Base-by-base conservation (phyloP, 2,797 vertebrate genomes). In the Podargus strigoides region DNA sequence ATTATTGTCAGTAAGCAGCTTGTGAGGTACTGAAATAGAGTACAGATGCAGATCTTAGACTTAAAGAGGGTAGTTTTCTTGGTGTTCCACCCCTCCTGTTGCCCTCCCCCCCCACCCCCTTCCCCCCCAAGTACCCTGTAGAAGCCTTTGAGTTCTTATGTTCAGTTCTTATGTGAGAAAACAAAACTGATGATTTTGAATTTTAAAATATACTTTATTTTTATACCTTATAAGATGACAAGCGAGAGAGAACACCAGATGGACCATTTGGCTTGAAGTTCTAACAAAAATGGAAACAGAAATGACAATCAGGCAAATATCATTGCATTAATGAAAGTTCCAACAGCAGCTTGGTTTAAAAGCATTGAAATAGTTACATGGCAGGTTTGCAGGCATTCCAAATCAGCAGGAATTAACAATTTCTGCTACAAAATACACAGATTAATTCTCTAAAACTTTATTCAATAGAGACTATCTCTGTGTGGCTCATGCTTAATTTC, bases 241-340 rank as follows among this genome's bases (percentile, higher is more conserved):
- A 93, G 90, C 39, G 53, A 92, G 89, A 93, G 72, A 91, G 91
- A 87, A 97, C 95, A 83, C 94, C 97, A 97, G 96, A 97, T 97
- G 97, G 96, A 92, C 86, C 56, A 87, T 95, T 97, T 98, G 98
- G 96, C 96, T 97, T 89, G 42, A 87, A 66, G 59, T 97, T 95
- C 86, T 96, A 94, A 94, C 93, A 94, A 79, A 95, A 97, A 97
- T 91, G 69, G 92, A 97, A 94, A 95, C 32, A 69, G 82, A 93
- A 68, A 87, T 58, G 95, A 95, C 90, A 91, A 93, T 95, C 75
- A 88, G 87, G 83, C 50, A 96, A 95, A 95, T 95, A 92, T 87
- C n/a, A 86, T 75, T 80, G 49, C 64, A 89, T 58, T 68, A 85
- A 42, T 93, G 70, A 91, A 95, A 96, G 89, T 97, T 97, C 76